A percentile compares a stretch with the other conserved stretches of the same genome.
phyloP scores from a whole-genome alignment of 2,797 vertebrate genomes.

The Nannoperca australis region DNA sequence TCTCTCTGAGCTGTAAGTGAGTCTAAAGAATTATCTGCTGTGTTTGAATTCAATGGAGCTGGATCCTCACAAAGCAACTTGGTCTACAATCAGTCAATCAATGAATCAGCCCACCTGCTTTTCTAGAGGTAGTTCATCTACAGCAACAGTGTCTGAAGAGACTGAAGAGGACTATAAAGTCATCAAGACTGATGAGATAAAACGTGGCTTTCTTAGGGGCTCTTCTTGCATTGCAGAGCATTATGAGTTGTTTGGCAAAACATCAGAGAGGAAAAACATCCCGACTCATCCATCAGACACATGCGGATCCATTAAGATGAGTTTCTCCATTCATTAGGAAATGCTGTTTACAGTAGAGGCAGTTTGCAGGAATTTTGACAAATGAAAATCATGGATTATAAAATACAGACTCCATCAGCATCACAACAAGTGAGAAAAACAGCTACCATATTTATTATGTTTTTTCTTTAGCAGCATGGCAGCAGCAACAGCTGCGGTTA shows the following conservation, averaged over 20 bases:
- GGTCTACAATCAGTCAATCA: conserved; percentile 52
- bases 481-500: too few species aligned
- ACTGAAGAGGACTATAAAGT: conserved; percentile 18
- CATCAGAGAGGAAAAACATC: conserved; percentile 49
- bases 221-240: conserved; percentile 18
- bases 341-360: conserved; percentile 28
- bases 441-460: not conserved
- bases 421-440: conserved; percentile 23
- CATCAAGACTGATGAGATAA: conserved; percentile 22
- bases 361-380: conserved; percentile 27
- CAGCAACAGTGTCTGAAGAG: conserved; percentile 6
- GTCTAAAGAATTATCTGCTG: conserved; percentile 18
- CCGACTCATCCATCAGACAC: conserved; percentile 57
- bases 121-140: conserved; percentile 27
- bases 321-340: conserved; percentile 39
- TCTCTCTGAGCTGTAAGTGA: conserved; percentile 32
- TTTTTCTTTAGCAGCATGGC: too few species aligned
- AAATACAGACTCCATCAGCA: conserved; percentile 16
- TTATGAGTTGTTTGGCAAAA: conserved; percentile 46
- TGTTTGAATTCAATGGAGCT: conserved; percentile 52
- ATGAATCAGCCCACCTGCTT: conserved; percentile 42
- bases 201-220: conserved; percentile 15
- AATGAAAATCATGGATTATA: conserved; percentile 20
- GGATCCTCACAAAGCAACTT: conserved; percentile 38
- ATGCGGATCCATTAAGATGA: conserved; percentile 41